phyloP scores from a whole-genome alignment of 2,888 invertebrate genomes.

The Monopis laevigella region DNA sequence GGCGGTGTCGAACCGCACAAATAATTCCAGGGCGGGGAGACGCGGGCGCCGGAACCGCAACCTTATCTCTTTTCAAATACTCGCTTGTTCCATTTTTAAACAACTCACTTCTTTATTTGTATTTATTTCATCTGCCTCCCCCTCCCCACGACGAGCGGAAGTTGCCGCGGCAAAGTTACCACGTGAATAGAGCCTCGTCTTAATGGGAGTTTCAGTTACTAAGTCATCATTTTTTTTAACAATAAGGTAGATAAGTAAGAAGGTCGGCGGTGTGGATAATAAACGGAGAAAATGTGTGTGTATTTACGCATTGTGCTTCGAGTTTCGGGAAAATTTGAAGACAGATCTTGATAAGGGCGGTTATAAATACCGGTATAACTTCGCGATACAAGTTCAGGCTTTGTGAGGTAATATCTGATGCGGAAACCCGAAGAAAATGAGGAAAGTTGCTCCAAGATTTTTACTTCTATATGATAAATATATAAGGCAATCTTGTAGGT shows the following conservation, averaged over 20 bases:
- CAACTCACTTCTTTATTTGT: slow-evolving; percentile 65
- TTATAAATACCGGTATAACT: slow-evolving; percentile 42
- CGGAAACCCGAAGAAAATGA: slow-evolving; percentile 1
- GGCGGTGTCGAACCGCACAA: slow-evolving; percentile 51
- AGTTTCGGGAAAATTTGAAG: slow-evolving; percentile 35
- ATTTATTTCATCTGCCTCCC: slow-evolving; percentile 38
- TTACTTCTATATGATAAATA: slow-evolving; percentile 10
- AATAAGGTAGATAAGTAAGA: slow-evolving; percentile 56
- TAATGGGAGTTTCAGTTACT: slow-evolving; percentile 64
- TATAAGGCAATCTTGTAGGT: too few relatives aligned
- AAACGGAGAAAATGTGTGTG: slow-evolving; percentile 54
- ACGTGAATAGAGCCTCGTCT: slow-evolving; percentile 56
- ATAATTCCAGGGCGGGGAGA: slow-evolving; percentile 49
- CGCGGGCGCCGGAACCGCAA: slow-evolving; percentile 58
- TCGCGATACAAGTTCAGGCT: slow-evolving; percentile 26
- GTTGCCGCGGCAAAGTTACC: slow-evolving; percentile 44
- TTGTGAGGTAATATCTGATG: slow-evolving; percentile 8
- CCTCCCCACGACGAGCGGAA: slow-evolving; percentile 24
- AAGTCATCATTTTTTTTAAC: slow-evolving; percentile 65
- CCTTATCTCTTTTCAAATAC: slow-evolving; percentile 61
- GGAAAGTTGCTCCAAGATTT: not conserved
- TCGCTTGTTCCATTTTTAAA: slow-evolving; percentile 66
- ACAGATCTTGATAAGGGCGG: slow-evolving; percentile 43
- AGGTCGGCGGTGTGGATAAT: slow-evolving; percentile 58
- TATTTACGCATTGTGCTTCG: slow-evolving; percentile 25